A percentile compares a stretch with the other conserved stretches of the same genome.
phyloP scores from a whole-genome alignment of 2,888 invertebrate species.

The Pycnomerus fuliginosus region DNA sequence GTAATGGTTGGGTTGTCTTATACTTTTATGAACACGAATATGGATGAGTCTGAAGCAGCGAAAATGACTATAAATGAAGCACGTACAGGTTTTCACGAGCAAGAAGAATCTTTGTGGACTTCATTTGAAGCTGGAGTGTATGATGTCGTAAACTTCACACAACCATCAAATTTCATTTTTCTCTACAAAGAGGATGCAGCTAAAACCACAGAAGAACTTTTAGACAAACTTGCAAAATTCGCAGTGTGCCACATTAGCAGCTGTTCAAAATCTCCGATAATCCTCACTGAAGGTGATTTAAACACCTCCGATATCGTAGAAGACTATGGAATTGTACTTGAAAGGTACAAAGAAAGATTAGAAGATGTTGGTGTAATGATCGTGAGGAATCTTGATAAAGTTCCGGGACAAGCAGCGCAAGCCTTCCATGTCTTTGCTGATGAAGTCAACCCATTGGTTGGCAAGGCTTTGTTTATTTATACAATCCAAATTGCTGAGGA shows the following conservation, averaged over 20 bases:
- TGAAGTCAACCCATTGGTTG: conserved; percentile 53
- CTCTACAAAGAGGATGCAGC: conserved; percentile 44
- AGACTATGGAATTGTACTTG: conserved; percentile 44
- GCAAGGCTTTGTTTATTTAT: conserved; percentile 51
- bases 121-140: conserved; percentile 43
- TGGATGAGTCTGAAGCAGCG: no score
- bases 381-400: conserved; percentile 45
- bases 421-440: conserved; percentile 62
- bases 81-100: no score
- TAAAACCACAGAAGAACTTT: conserved; percentile 39
- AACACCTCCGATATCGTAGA: conserved; percentile 34
- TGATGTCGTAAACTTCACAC: conserved; percentile 39
- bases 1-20: no score
- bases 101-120: no score
- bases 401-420: conserved; percentile 49
- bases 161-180: conserved; percentile 50
- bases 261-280: conserved; percentile 30
- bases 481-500: conserved; percentile 46
- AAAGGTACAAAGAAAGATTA: conserved; percentile 35
- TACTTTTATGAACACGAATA: no score
- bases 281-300: conserved; percentile 40
- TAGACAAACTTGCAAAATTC: conserved; percentile 42
- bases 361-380: conserved; percentile 43
- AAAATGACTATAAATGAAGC: no score
- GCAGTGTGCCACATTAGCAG: conserved; percentile 37